phyloP scores from a whole-genome alignment of 2,888 invertebrate genomes.

The Nephrotoma guestfalica region DNA sequence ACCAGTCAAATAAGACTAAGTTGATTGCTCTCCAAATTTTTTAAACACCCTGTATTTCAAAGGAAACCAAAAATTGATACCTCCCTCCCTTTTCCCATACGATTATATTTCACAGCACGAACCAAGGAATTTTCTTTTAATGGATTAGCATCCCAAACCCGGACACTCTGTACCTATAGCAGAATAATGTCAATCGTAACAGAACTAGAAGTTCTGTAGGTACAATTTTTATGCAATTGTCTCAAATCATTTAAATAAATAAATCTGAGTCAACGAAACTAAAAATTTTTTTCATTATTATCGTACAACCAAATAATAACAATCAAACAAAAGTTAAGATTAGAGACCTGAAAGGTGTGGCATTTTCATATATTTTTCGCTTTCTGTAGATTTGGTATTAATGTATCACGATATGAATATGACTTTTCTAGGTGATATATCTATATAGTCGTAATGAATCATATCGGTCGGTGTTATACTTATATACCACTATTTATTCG shows the following conservation, averaged over 20 bases:
- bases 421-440: neutral
- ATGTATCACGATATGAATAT: neutral
- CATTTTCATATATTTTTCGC: neutral
- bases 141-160: too few relatives aligned
- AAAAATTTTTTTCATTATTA: neutral
- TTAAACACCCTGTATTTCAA: too few relatives aligned
- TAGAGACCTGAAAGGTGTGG: neutral
- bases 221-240: neutral
- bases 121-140: too few relatives aligned
- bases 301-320: neutral
- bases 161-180: accelerated
- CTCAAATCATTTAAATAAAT: neutral
- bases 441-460: neutral
- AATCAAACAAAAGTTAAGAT: neutral
- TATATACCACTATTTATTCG: neutral
- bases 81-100: too few relatives aligned
- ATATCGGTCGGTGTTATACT: neutral
- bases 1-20: too few relatives aligned
- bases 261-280: neutral
- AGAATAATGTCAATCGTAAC: too few relatives aligned
- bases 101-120: too few relatives aligned
- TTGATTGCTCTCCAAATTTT: too few relatives aligned
- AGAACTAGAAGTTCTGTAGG: too few relatives aligned
- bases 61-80: too few relatives aligned
- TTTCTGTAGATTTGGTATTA: neutral